Conservation (phyloP, 2,113 vertebrate genomes). For the Quiscalus mexicanus region DNA sequence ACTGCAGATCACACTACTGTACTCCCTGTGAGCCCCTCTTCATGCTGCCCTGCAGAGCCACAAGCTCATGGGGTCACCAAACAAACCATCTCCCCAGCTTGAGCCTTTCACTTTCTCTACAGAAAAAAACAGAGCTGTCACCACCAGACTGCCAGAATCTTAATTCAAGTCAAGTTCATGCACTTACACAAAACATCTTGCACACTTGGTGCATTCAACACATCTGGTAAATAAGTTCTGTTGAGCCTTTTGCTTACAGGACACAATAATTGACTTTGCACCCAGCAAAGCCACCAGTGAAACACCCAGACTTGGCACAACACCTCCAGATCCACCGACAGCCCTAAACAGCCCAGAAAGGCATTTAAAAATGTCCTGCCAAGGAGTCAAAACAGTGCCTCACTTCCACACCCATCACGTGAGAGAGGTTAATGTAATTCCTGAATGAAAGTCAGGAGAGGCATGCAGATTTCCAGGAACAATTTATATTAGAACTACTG, state of each 20-base stretch:
- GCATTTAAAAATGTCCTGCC: neutral
- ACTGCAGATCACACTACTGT: neutral
- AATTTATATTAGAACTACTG: neutral
- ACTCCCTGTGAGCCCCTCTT: neutral
- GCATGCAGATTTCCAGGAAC: neutral
- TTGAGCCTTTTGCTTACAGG: neutral
- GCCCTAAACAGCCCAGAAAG: neutral
- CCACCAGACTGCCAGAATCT: neutral
- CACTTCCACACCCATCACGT: neutral
- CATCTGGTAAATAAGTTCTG: neutral
- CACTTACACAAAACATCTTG: neutral
- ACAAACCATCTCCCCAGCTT: neutral
- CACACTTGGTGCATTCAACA: neutral
- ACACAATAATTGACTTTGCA: rapidly evolving
- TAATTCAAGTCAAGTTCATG: neutral
- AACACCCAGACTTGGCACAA: neutral
- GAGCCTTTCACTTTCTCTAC: neutral
- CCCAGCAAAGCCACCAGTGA: neutral
- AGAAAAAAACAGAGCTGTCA: neutral
- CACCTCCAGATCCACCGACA: neutral
- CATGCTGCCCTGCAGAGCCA: rapidly evolving
- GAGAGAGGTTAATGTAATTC: neutral
- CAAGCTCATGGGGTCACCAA: rapidly evolving
- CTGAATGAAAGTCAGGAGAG: neutral
- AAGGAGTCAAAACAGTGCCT: neutral